Base-by-base conservation (phyloP, 2,888 invertebrate genomes). In the Seladonia tumulorum region DNA sequence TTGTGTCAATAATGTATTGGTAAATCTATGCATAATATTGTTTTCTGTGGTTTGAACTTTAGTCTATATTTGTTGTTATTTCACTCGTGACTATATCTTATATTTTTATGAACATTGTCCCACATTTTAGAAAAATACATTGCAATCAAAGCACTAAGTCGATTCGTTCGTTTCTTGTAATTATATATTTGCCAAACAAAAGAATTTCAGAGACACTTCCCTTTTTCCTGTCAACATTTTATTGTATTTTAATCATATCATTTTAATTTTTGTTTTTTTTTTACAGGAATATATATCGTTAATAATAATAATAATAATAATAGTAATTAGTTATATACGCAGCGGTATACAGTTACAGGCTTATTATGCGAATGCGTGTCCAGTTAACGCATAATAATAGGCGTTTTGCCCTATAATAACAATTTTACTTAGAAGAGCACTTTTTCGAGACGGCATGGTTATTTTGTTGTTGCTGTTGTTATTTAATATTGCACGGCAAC, bases 391-490 rank as follows among this genome's bases (percentile, higher is more conserved):
- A 77, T 78, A 82, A 79, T 81, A 81, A 82, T 79, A 85, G 79
- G 81, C 74, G 79, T 79, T 87, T 89, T 77, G 85, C 82, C 70
- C 76, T 83, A 86, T 84, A 84, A 83, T 80, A 83, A 89, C 79
- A 79, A 86, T 91, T 92, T 90, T 91, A 89, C 91, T 93, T 92
- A 93, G 94, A 94, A 94, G 94, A 94, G 94, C 94, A 94, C 94
- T 94, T 94, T 93, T 93, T 91, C 91, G 85, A 94, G 94, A 94
- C 94, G 94, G 94, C 93, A 93, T 93, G 88, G 89, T 92, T 93
- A 93, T 74, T 85, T 57, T 81, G 63, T 63, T 63, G 63, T 78
- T 76, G 35, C 39, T 68, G 68, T 42, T 79, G 71, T 88, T 60
- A 78, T 79, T 18, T 66, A 25, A 82, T 47, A 77, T 81, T 84